phyloP scores from a whole-genome alignment of 2,888 invertebrate genomes.

The Leucophenga maculata region DNA sequence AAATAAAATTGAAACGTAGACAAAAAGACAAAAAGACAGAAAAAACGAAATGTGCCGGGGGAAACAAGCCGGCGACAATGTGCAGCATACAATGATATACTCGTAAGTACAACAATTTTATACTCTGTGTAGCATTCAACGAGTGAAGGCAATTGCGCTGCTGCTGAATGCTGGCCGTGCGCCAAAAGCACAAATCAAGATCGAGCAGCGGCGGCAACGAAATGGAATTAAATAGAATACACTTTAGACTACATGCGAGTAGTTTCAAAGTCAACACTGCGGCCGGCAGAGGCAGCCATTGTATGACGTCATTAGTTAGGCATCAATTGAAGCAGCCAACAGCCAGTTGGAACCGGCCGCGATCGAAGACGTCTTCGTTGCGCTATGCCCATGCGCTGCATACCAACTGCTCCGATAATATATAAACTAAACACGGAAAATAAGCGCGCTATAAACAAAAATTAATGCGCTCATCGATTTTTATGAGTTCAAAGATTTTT shows the following conservation, averaged over 20 bases:
- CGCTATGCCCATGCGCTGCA: not conserved
- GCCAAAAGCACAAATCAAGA: constrained; percentile 41
- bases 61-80: constrained; percentile 29
- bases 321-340: constrained; percentile 32
- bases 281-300: not conserved
- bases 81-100: not conserved
- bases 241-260: constrained; percentile 18
- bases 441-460: constrained; percentile 41
- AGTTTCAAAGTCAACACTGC: constrained; percentile 43
- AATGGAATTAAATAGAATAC: constrained; percentile 9
- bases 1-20: not conserved
- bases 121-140: not conserved
- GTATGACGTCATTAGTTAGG: constrained; percentile 44
- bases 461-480: constrained; percentile 62
- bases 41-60: not conserved
- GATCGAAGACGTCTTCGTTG: constrained; percentile 23
- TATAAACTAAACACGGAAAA: not conserved
- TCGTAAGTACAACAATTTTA: no score
- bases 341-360: constrained; percentile 7
- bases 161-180: constrained; percentile 47
- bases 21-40: no score
- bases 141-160: constrained; percentile 44
- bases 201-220: not conserved
- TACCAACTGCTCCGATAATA: no score
- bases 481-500: constrained; percentile 65